Conservation (phyloP, 2,888 invertebrate species). For the Phortica magna region DNA sequence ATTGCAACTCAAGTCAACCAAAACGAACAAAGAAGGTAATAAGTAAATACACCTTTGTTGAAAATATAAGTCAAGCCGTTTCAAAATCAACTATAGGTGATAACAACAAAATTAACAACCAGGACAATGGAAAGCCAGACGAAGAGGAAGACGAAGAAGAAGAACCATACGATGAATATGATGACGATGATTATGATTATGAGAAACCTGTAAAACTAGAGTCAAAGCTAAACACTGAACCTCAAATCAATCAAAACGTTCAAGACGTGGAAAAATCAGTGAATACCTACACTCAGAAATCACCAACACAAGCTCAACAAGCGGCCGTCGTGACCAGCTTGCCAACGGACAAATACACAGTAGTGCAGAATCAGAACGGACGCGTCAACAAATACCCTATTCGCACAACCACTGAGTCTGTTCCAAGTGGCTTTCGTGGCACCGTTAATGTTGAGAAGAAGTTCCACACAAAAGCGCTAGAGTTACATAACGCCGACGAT, state of each 20-base stretch:
- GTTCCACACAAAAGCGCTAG: constrained; percentile 75
- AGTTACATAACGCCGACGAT: constrained; percentile 59
- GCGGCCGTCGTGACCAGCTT: constrained; percentile 43
- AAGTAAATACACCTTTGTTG: neutral
- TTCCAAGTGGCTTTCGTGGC: constrained; percentile 77
- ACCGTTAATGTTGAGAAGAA: constrained; percentile 77
- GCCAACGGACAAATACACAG: neutral
- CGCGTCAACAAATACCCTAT: constrained; percentile 65
- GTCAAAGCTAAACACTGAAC: constrained; percentile 44
- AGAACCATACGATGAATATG: constrained; percentile 73
- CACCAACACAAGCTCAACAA: constrained; percentile 73
- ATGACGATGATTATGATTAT: constrained; percentile 82
- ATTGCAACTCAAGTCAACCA: constrained; percentile 70
- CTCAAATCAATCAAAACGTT: constrained; percentile 45
- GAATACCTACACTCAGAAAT: constrained; percentile 65
- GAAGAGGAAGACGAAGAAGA: constrained; percentile 83
- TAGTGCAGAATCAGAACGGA: constrained; percentile 75
- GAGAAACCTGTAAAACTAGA: constrained; percentile 75
- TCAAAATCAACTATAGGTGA: constrained; percentile 38
- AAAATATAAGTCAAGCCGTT: neutral
- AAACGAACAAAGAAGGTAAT: constrained; percentile 65
- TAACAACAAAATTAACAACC: constrained; percentile 55
- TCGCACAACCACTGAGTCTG: constrained; percentile 71
- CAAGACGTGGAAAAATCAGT: constrained; percentile 46
- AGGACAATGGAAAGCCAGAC: constrained; percentile 74